Percentiles rank a stretch among this genome's conserved stretches.
Evolutionary conservation across 2,888 invertebrate genomes (phyloP).

Genomic region (Craniophora ligustri): DNA sequence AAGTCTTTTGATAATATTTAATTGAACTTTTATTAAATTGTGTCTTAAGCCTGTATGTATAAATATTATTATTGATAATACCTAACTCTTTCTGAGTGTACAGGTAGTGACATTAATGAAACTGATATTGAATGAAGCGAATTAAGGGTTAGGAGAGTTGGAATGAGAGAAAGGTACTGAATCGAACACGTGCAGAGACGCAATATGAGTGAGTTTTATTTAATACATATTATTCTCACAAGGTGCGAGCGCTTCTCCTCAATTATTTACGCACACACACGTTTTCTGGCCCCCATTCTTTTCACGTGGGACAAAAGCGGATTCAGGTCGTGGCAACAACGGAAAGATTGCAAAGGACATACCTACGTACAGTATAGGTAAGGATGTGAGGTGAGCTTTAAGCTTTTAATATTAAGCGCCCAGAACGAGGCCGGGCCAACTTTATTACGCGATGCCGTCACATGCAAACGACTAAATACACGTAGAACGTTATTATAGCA

Average conservation of each 20-base stretch:
- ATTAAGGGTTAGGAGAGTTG: not conserved
- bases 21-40: no score
- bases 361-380: conserved; percentile 60
- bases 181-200: conserved; percentile 48
- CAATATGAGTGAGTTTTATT: conserved; percentile 77
- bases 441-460: conserved; percentile 74
- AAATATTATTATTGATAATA: no score
- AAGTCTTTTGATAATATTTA: no score
- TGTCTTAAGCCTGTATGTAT: no score
- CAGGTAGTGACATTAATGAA: no score
- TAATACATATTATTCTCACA: conserved; percentile 73
- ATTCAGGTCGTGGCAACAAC: conserved; percentile 85
- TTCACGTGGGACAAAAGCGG: conserved; percentile 83
- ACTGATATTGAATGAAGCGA: not conserved
- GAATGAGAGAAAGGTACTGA: conserved; percentile 16
- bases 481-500: conserved; percentile 33
- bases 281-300: conserved; percentile 80
- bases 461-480: conserved; percentile 63
- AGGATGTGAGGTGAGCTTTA: conserved; percentile 73
- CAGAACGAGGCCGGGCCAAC: conserved; percentile 65
- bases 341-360: conserved; percentile 82
- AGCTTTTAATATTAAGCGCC: conserved; percentile 82
- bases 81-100: no score
- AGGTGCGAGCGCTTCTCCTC: conserved; percentile 73
- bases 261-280: conserved; percentile 85